Conservation (phyloP, 1,140 invertebrate species). For the Sipha flava region DNA sequence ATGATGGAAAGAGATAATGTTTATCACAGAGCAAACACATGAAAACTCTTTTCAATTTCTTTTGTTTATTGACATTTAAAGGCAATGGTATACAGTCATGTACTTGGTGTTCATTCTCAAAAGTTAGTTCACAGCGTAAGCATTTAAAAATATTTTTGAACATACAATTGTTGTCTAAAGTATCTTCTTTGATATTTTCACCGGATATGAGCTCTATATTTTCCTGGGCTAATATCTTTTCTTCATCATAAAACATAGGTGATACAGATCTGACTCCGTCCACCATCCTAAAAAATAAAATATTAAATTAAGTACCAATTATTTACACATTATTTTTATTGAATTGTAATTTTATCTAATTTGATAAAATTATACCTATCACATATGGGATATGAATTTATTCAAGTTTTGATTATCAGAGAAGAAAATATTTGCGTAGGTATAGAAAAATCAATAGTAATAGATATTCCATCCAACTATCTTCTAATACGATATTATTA, state of each 20-base stretch:
- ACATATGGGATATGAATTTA: too few species aligned
- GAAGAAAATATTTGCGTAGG: too few species aligned
- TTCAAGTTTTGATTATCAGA: too few species aligned
- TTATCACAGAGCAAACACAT: constrained; percentile 10
- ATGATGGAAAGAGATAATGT: background rate
- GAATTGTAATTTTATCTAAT: too few species aligned
- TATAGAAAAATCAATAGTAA: too few species aligned
- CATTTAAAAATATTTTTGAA: constrained; percentile 14
- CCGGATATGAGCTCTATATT: background rate
- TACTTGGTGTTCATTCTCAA: background rate
- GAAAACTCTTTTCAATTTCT: constrained; percentile 13
- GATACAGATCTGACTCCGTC: background rate
- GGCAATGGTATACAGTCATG: background rate
- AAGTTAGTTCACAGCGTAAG: background rate
- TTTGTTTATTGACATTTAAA: constrained; percentile 12
- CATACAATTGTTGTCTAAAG: background rate
- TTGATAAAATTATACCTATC: too few species aligned
- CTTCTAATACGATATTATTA: too few species aligned
- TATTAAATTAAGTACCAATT: too few species aligned
- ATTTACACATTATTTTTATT: too few species aligned
- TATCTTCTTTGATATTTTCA: background rate
- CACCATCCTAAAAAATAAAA: background rate
- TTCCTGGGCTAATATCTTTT: background rate
- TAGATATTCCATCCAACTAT: too few species aligned
- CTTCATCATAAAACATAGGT: background rate